Conservation (phyloP, 2,888 invertebrate genomes). For the Dioctria linearis region DNA sequence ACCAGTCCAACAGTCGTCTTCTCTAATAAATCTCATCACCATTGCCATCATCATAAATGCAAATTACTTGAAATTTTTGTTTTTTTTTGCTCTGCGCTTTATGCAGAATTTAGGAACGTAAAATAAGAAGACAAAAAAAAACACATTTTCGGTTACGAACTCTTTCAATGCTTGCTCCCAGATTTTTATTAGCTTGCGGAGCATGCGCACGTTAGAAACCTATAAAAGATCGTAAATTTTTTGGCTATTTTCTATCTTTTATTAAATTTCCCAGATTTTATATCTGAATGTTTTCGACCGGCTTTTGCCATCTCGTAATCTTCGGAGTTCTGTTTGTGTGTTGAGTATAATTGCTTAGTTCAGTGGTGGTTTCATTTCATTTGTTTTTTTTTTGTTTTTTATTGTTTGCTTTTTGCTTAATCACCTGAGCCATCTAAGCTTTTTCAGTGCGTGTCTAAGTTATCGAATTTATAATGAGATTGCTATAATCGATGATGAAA, state of each 20-base stretch:
- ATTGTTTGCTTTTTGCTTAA: not conserved
- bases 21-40: not conserved
- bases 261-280: slow-evolving; percentile 10
- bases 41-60: slow-evolving; percentile 37
- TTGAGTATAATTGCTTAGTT: not conserved
- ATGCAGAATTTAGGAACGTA: slow-evolving; percentile 1
- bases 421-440: slow-evolving; percentile 13
- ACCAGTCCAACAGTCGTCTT: slow-evolving; percentile 5
- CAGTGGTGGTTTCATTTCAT: slow-evolving; percentile 19
- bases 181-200: slow-evolving; percentile 22
- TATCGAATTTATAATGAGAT: slow-evolving; percentile 43
- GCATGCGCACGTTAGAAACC: slow-evolving; percentile 40
- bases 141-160: slow-evolving; percentile 3
- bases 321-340: not conserved
- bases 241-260: slow-evolving; percentile 3
- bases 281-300: not conserved
- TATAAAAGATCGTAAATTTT: slow-evolving; percentile 38
- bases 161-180: slow-evolving; percentile 13
- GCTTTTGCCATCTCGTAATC: no score
- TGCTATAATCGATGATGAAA: slow-evolving; percentile 48
- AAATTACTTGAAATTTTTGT: slow-evolving; percentile 1
- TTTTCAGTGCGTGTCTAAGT: slow-evolving; percentile 28
- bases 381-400: slow-evolving; percentile 4
- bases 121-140: no score
- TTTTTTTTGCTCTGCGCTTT: not conserved